Conservation (phyloP, 2,888 invertebrate species). For the Aspidiotus rigidus region DNA sequence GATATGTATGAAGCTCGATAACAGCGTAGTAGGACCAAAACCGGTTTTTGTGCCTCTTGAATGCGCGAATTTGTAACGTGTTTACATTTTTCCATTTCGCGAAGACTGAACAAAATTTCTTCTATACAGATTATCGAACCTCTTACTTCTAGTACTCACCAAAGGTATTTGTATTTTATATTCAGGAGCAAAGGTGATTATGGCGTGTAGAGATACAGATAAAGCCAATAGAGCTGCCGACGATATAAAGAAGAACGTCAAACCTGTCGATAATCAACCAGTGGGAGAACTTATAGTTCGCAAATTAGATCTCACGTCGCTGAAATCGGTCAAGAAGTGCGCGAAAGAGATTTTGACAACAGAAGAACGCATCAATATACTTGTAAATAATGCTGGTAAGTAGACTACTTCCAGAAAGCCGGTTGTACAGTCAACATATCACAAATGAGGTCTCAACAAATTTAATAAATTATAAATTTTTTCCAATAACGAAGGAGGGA, state of each 20-base stretch:
- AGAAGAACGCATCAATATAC: constrained; percentile 40
- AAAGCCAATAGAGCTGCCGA: constrained; percentile 43
- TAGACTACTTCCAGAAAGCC: background rate
- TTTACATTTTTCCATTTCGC: no score
- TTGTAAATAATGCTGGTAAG: constrained; percentile 43
- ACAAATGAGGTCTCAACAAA: background rate
- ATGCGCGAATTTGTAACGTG: no score
- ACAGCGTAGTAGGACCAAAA: no score
- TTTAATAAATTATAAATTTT: background rate
- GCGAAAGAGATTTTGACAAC: constrained; percentile 42
- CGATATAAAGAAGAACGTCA: constrained; percentile 37
- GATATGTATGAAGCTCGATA: no score
- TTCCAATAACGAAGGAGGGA: background rate
- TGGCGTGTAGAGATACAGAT: constrained; percentile 46
- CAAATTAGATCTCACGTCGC: constrained; percentile 45
- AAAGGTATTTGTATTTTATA: no score
- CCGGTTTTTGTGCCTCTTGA: no score
- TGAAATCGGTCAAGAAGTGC: constrained; percentile 44
- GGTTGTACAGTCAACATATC: no score
- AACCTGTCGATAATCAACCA: constrained; percentile 17
- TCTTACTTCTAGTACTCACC: no score
- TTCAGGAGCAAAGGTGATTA: constrained; percentile 44
- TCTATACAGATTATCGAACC: no score
- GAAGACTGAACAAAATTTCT: no score
- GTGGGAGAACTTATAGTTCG: constrained; percentile 45